phyloP scores from a whole-genome alignment of 2,113 vertebrate genomes.

The Anhinga anhinga region DNA sequence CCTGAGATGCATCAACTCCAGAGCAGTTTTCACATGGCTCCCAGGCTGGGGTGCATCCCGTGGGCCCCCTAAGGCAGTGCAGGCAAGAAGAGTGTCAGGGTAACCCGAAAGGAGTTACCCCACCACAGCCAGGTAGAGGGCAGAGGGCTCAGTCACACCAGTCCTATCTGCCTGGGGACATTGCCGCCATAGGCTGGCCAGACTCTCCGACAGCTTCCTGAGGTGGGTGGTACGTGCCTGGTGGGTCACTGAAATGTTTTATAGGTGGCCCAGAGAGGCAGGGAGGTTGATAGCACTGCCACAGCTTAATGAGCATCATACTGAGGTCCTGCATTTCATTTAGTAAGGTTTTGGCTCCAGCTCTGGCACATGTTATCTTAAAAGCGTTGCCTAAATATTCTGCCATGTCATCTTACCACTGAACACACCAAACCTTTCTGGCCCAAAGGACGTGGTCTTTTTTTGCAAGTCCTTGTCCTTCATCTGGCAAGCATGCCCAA shows the following conservation, averaged over 20 bases:
- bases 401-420: fast-evolving
- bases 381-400: neutral
- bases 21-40: neutral
- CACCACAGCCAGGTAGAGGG: neutral
- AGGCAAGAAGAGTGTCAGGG: neutral
- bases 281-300: neutral
- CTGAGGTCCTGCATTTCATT: neutral
- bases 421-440: neutral
- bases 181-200: neutral
- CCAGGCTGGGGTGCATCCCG: neutral
- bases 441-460: neutral
- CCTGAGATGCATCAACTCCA: neutral
- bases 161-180: neutral
- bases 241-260: neutral
- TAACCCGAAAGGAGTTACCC: neutral
- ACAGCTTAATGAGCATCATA: neutral
- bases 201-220: neutral
- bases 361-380: neutral
- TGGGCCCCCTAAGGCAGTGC: too few relatives aligned
- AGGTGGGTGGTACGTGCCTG: neutral
- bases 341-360: neutral
- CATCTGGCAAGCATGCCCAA: neutral
- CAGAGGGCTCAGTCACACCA: neutral
- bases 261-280: neutral
- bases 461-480: neutral